A percentile compares a stretch with the other conserved stretches of the same genome.
Conservation (phyloP, 2,888 invertebrate genomes). For the Conchocele bisecta region DNA sequence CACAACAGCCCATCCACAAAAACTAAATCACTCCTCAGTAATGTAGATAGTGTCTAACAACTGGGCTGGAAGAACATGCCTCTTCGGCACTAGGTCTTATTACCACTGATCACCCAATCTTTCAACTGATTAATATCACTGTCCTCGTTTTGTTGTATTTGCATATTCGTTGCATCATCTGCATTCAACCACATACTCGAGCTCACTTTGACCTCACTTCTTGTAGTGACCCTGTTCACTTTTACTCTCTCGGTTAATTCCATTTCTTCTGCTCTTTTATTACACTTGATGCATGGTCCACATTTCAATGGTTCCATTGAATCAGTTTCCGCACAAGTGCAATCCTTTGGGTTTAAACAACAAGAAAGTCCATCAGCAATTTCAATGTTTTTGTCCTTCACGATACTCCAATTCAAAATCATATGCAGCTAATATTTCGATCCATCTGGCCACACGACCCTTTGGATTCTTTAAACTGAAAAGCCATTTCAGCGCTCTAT, state of each 20-base stretch:
- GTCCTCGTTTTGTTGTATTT: too few species aligned
- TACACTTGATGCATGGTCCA: constrained; percentile 1
- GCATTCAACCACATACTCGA: too few species aligned
- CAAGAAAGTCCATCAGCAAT: constrained; percentile 25
- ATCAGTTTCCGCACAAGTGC: background rate
- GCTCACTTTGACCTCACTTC: too few species aligned
- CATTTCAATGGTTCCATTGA: background rate
- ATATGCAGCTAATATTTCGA: constrained; percentile 18
- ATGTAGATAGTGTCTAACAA: constrained; percentile 25
- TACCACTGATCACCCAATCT: too few species aligned
- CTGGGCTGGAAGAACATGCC: constrained; percentile 5
- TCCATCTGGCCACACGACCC: constrained; percentile 25
- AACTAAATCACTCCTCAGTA: constrained; percentile 14
- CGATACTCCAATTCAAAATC: constrained; percentile 13
- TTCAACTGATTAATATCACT: too few species aligned
- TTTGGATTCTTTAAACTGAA: constrained; percentile 14
- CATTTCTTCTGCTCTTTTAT: constrained; percentile 8
- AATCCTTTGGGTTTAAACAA: constrained; percentile 27
- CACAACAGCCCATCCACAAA: constrained; percentile 28
- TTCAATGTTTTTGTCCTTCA: constrained; percentile 4
- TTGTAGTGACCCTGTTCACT: too few species aligned
- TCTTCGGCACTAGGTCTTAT: too few species aligned
- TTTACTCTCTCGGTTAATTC: too few species aligned
- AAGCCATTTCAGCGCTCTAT: constrained; percentile 10
- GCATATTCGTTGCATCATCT: too few species aligned